phyloP scores from a whole-genome alignment of 2,888 invertebrate species.

The Cephus runcator region DNA sequence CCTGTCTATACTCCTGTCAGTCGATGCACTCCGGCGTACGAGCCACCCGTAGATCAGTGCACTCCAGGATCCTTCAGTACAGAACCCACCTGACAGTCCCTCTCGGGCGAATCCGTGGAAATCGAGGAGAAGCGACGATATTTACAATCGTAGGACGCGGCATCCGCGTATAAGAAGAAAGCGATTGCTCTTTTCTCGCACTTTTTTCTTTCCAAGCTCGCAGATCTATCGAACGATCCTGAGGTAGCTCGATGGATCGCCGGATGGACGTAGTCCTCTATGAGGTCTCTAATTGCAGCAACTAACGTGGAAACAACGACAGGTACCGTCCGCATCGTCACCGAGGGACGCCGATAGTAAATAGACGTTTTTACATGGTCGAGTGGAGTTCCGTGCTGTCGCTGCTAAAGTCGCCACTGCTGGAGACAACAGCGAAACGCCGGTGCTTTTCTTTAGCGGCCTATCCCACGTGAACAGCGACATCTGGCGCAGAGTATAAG shows the following conservation, averaged over 20 bases:
- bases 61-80: background rate
- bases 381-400: background rate
- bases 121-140: background rate
- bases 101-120: background rate
- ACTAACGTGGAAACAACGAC: conserved; percentile 9
- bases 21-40: background rate
- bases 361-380: conserved; percentile 25
- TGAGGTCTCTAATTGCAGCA: conserved; percentile 28
- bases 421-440: background rate
- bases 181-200: background rate
- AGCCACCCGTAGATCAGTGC: background rate
- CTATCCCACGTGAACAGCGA: background rate
- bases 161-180: background rate
- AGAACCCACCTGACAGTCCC: background rate
- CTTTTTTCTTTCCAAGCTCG: background rate
- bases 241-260: background rate
- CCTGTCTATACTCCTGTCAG: background rate
- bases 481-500: conserved; percentile 20
- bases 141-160: background rate
- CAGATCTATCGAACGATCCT: background rate
- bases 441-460: background rate
- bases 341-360: conserved; percentile 31
- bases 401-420: background rate
- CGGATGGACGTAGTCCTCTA: conserved; percentile 6
- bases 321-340: background rate